Evolutionary conservation across 2,113 vertebrate species (phyloP).

Genomic region (Daboia siamensis): DNA sequence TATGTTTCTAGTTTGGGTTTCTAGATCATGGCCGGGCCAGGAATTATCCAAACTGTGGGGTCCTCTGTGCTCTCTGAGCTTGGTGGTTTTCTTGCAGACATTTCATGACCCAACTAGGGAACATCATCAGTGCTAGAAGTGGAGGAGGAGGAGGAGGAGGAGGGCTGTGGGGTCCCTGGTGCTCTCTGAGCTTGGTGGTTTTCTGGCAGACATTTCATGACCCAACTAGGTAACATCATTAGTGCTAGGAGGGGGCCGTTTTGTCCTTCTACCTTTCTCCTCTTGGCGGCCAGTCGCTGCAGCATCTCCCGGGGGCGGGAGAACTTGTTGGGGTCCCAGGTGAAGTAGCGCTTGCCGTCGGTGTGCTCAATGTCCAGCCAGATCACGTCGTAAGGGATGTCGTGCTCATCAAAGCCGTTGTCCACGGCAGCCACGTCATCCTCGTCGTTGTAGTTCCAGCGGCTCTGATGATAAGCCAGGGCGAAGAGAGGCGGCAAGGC

Average conservation of each 20-base stretch:
- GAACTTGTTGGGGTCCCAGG: slow-evolving; percentile 90
- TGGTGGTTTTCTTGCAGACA: no score
- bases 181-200: no score
- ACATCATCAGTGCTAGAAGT: no score
- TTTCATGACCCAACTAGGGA: no score
- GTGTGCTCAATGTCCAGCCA: slow-evolving; percentile 96
- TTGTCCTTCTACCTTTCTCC: slow-evolving; percentile 73
- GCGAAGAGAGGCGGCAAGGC: slow-evolving; percentile 84
- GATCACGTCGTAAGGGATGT: slow-evolving; percentile 88
- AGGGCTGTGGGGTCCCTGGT: neutral
- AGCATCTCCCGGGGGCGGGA: slow-evolving; percentile 81
- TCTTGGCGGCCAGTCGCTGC: slow-evolving; percentile 75
- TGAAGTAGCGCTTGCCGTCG: slow-evolving; percentile 94
- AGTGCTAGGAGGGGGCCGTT: no score
- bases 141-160: no score
- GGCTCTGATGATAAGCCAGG: slow-evolving; percentile 90
- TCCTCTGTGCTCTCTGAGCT: no score
- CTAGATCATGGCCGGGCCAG: neutral
- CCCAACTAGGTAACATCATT: no score
- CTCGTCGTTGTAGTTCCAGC: slow-evolving; percentile 96
- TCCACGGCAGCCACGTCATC: slow-evolving; percentile 84
- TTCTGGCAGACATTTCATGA: no score
- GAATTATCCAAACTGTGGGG: neutral
- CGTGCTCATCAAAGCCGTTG: slow-evolving; percentile 82
- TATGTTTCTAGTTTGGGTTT: neutral